These are phyloP conservation scores for Hoplostethus mediterraneus DNA, from an alignment of 2,797 vertebrate species.

Conservation along the genomic window DNA sequence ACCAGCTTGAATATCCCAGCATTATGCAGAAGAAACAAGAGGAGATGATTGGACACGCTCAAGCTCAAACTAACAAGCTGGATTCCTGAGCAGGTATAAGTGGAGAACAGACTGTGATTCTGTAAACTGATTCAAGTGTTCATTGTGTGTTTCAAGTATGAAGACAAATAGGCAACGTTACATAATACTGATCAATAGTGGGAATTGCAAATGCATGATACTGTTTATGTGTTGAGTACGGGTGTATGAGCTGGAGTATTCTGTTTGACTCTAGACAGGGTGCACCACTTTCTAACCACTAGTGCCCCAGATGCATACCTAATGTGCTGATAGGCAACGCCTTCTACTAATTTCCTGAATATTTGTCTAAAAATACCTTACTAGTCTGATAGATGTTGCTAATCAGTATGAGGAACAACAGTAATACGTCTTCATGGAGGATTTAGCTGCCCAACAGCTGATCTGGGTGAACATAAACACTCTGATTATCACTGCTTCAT, in stretches of 20 bases:
- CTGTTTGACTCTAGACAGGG: conserved; percentile 31
- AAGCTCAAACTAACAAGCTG: not conserved
- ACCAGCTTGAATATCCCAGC: not conserved
- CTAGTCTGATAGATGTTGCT: conserved; percentile 19
- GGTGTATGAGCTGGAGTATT: conserved; percentile 15
- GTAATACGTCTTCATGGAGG: not conserved
- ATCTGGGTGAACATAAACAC: no score
- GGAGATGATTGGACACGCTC: not conserved
- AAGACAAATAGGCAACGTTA: not conserved
- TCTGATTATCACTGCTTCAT: no score
- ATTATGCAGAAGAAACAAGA: not conserved
- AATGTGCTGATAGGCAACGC: conserved; percentile 40
- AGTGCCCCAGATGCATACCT: conserved; percentile 52
- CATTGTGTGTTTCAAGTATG: not conserved
- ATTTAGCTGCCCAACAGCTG: not conserved
- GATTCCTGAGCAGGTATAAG: not conserved
- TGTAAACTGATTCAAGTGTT: not conserved
- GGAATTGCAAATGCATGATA: not conserved
- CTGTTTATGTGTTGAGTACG: conserved; percentile 2
- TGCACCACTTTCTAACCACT: conserved; percentile 27
- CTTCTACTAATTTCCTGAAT: conserved; percentile 8
- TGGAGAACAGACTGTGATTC: not conserved
- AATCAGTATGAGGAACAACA: not conserved
- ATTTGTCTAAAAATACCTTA: conserved; percentile 47
- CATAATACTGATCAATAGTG: not conserved